A percentile compares a stretch with the other conserved stretches of the same genome.
Conservation (phyloP, 2,797 vertebrate species). For the Aythya fuligula region DNA sequence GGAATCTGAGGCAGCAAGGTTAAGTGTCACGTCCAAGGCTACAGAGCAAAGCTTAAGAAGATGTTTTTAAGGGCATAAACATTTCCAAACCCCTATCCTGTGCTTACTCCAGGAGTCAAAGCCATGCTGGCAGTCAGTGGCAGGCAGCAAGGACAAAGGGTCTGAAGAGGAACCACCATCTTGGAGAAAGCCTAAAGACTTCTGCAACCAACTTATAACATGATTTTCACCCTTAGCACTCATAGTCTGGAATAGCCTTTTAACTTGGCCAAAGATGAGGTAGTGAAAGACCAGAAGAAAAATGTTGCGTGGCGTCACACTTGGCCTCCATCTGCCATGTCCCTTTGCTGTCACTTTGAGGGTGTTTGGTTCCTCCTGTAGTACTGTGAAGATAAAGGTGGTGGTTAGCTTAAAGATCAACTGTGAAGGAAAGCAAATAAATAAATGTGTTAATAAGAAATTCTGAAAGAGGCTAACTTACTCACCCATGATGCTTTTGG, state of each 20-base stretch:
- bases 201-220: rapidly evolving
- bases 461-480: not conserved
- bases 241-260: not conserved
- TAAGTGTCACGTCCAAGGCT: slow-evolving; percentile 57
- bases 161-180: not conserved
- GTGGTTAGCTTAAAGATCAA: not conserved
- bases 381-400: rapidly evolving
- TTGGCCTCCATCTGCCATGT: not conserved
- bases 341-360: not conserved
- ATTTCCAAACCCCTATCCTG: not conserved
- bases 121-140: not conserved
- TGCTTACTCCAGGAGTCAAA: not conserved
- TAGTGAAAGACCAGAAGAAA: not conserved
- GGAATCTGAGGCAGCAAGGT: slow-evolving; percentile 56
- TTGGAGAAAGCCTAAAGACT: not conserved
- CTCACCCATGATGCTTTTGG: rapidly evolving
- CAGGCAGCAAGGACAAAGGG: not conserved
- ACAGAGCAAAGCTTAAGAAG: not conserved
- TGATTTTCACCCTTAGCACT: rapidly evolving
- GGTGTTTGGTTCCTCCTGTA: not conserved
- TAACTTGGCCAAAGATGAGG: not conserved
- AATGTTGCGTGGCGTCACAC: rapidly evolving
- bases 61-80: not conserved
- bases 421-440: not conserved
- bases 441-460: not conserved